phyloP scores from a whole-genome alignment of 2,113 vertebrate species.

The Prinia subflava region DNA sequence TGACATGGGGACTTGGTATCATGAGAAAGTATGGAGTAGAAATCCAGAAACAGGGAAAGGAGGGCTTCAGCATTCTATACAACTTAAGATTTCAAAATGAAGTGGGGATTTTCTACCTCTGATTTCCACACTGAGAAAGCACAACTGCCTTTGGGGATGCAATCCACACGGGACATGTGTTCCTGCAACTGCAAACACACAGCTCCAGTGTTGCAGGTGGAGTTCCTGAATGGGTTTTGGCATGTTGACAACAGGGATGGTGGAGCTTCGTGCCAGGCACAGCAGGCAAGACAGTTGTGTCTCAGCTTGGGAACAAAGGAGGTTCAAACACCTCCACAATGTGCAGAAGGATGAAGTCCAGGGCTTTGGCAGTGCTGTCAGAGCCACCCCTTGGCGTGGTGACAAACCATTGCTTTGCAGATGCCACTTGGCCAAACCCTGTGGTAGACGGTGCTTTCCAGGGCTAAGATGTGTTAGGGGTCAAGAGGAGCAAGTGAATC shows the following conservation, averaged over 20 bases:
- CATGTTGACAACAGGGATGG: not conserved
- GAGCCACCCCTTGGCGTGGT: not conserved
- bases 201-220: rapidly evolving
- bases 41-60: not conserved
- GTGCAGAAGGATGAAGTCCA: not conserved
- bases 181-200: not conserved
- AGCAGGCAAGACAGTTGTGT: not conserved
- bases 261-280: not conserved
- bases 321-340: not conserved
- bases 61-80: not conserved
- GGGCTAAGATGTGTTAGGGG: not conserved
- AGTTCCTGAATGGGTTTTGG: not conserved
- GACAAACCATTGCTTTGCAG: not conserved
- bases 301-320: constrained; percentile 8
- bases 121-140: not conserved
- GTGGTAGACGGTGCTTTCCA: not conserved
- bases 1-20: not conserved
- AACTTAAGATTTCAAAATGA: not conserved
- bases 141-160: not conserved
- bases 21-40: not conserved
- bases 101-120: not conserved
- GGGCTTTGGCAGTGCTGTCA: not conserved
- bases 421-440: not conserved
- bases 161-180: not conserved
- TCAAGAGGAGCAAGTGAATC: constrained; percentile 20